phyloP scores from a whole-genome alignment of 1,140 invertebrate genomes.

The Teleopsis dalmanni region DNA sequence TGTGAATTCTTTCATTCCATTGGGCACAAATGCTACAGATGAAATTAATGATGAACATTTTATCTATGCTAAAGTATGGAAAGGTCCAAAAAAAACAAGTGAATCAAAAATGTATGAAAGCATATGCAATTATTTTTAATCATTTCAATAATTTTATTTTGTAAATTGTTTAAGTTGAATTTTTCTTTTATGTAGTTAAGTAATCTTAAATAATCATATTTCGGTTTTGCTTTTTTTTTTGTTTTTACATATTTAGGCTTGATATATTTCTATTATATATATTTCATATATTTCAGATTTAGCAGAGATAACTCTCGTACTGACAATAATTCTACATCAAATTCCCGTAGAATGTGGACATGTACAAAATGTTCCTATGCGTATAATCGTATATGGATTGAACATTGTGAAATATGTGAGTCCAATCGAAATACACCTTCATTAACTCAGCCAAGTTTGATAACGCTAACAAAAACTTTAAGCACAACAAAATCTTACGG shows the following conservation, averaged over 20 bases:
- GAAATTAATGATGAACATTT: constrained; percentile 33
- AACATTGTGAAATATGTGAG: constrained; percentile 72
- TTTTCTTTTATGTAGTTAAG: background rate
- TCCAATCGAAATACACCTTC: constrained; percentile 56
- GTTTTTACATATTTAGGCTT: too few species aligned
- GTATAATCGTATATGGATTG: constrained; percentile 72
- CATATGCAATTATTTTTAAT: too few species aligned
- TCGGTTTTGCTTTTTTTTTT: background rate
- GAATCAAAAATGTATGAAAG: constrained; percentile 42
- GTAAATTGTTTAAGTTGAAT: background rate
- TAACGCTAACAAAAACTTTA: constrained; percentile 57
- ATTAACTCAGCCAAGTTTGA: constrained; percentile 58
- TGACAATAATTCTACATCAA: constrained; percentile 33
- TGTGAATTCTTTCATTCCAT: too few species aligned
- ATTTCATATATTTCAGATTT: too few species aligned
- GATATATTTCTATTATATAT: too few species aligned
- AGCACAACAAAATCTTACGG: background rate
- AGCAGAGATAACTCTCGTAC: constrained; percentile 22
- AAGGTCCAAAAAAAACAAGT: constrained; percentile 41
- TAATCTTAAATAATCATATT: background rate
- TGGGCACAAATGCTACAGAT: constrained; percentile 11
- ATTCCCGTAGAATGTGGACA: constrained; percentile 65
- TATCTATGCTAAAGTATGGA: constrained; percentile 44
- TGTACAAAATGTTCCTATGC: constrained; percentile 80
- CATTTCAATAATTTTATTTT: too few species aligned